Evolutionary conservation across 2,797 vertebrate genomes (phyloP), one percentile per base, ranked within the genome.

Genomic region (Coregonus suidteri): DNA sequence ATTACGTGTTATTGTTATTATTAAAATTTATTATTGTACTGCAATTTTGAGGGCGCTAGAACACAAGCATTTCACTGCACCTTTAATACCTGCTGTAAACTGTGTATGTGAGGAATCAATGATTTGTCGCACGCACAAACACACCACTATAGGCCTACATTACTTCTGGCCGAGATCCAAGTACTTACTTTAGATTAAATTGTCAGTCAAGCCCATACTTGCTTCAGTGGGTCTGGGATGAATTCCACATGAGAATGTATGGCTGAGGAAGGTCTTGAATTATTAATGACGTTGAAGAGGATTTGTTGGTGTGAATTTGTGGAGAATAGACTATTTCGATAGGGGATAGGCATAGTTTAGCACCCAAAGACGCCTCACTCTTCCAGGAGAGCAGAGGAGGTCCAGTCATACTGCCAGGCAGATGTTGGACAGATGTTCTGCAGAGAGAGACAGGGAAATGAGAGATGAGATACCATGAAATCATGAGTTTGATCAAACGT

Each of bases 381-480:
- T 7, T 71, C 76, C 25, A 18, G 6, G 15, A 18, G 9, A 83
- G 72, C 53, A 77, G 35, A 84, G 73, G 69, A 77, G 75, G 72
- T 9, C 80, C 81, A 80, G 80, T 76, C 51, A 67, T 9, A 37
- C 4, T 7, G 56, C 18, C 16, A 25, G n/a, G 83, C 90, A 92
- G 88, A 90, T 92, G 90, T 82, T 74, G 52, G 83, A 71, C 90
- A 93, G 85, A 91, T 91, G 92, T 87, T 20, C 68, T 77, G 81
- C 66, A 67, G 85, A 25, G 70, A 59, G 62, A 47, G 41, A 5
- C 37, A 41, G 37, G 6, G 37, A 41, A 41, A 41, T 41, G 37
- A 5, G 34, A 73, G 73, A 69, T 79, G 47, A 73, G 76, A 66
- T 52, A 80, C 75, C 71, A 62, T 62, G 71, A 6, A 59, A 59